Base-by-base conservation (phyloP, 2,888 invertebrate species). In the Lobophora halterata region DNA sequence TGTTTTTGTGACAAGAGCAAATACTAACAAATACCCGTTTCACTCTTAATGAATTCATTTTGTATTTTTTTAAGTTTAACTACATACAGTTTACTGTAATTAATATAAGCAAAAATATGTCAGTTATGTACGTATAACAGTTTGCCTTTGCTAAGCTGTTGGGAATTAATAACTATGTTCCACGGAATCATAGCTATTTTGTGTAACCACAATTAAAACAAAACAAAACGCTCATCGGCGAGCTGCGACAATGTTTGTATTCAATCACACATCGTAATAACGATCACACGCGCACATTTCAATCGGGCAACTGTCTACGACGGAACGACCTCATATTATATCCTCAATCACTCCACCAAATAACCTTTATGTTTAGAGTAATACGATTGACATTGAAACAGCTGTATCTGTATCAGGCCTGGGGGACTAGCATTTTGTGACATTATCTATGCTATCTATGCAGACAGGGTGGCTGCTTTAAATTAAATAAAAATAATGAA, bases 261-360 rank as follows among this genome's bases (percentile, higher is more conserved):
- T 62, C 51, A 53, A 64, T 64, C 49, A 51, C 32, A 34, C 41
- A 40, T 53, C 58, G 55, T 61, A 59, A 39, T 51, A 52, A 47
- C 31, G 30, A 17, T 14, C 25, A 8, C 12, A n/a, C 25, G 25
- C 52, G 55, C 61, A 53, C n/a, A 69, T 68, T 68, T 67, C 65
- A 69, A 72, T 70, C n/a, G n/a, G n/a, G n/a, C n/a, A n/a, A n/a
- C n/a, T 58, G 65, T 62, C 58, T 63, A 58, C 52, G 53, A 49
- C 52, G 49, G 53, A 55, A 52, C 49, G 34, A 61, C 55, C 17
- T 21, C 19, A 65, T 65, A 65, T 64, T 61, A 61, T 59, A 52
- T 3, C 25, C 12, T 12, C 17, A 35, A 32, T n/a, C n/a, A n/a
- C 12, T 8, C 7, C 5, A 18, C 8, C 7, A 13, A 21, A 14